Evolutionary conservation across 2,113 vertebrate species (phyloP).

Genomic region (Otocyon megalotis): DNA sequence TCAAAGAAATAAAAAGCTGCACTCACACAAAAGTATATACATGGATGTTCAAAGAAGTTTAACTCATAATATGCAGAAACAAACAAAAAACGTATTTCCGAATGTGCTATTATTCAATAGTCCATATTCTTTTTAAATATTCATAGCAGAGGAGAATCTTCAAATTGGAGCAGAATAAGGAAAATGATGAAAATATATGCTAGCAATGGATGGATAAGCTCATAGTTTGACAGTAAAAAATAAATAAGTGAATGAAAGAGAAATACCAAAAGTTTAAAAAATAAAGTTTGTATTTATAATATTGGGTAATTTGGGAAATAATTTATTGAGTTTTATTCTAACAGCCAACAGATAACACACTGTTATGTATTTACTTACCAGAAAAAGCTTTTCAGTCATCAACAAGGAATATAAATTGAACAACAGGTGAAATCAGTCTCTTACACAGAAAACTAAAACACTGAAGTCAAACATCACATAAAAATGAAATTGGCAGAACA

Average conservation of each 20-base stretch:
- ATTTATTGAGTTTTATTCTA: constrained; percentile 12
- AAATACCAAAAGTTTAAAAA: neutral
- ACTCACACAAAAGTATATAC: neutral
- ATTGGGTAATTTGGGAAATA: neutral
- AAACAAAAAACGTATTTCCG: neutral
- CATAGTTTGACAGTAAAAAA: neutral
- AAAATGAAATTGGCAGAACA: constrained; percentile 44
- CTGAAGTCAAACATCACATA: neutral
- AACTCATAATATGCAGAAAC: neutral
- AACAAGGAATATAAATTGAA: neutral
- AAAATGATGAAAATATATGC: neutral
- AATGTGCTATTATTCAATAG: neutral
- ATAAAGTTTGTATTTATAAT: neutral
- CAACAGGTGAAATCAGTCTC: neutral
- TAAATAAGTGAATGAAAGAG: neutral
- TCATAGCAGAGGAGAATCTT: neutral
- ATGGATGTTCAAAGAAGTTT: neutral
- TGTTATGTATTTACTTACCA: neutral
- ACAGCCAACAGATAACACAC: neutral
- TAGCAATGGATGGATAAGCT: neutral
- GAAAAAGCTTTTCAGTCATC: neutral
- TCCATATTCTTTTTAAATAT: neutral
- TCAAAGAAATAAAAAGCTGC: neutral
- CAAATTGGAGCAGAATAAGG: neutral
- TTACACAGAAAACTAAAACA: neutral